A percentile compares a stretch with the other conserved stretches of the same genome.
Conservation (phyloP, 1,140 invertebrate species). For the Caerostris extrusa region DNA sequence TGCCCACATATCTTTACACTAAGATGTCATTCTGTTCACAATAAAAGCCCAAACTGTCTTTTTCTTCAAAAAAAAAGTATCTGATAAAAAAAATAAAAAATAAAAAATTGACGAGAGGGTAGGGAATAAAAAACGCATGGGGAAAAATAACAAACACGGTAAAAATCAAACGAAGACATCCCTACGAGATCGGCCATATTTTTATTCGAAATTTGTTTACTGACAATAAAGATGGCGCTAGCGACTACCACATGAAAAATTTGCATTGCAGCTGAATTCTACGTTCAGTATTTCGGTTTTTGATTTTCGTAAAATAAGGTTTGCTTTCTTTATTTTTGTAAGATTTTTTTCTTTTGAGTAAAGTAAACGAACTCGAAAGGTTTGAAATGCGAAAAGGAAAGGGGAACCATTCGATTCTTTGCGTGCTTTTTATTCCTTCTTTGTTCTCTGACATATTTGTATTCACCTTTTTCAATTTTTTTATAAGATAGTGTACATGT, state of each 20-base stretch:
- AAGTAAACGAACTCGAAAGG: constrained; percentile 24
- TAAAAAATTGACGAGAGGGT: background rate
- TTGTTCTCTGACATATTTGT: no score
- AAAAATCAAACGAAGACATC: constrained; percentile 21
- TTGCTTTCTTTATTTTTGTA: background rate
- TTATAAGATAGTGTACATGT: no score
- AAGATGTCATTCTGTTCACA: background rate
- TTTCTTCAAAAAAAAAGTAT: background rate
- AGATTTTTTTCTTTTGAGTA: background rate
- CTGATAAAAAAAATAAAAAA: background rate
- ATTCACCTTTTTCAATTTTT: no score
- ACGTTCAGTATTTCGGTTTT: constrained; percentile 11
- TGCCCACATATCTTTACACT: background rate
- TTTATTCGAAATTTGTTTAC: constrained; percentile 41
- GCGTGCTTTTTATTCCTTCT: background rate
- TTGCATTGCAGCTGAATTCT: constrained; percentile 28
- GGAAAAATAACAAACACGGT: background rate
- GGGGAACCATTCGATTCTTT: background rate
- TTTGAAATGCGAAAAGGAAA: background rate
- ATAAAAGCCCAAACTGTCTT: constrained; percentile 14
- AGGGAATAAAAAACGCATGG: constrained; percentile 26
- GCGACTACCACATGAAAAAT: background rate
- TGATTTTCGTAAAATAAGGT: background rate
- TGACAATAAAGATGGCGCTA: background rate
- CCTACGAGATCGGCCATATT: background rate